Base-by-base conservation (phyloP, 2,888 invertebrate genomes). In the Abscondita cerata region DNA sequence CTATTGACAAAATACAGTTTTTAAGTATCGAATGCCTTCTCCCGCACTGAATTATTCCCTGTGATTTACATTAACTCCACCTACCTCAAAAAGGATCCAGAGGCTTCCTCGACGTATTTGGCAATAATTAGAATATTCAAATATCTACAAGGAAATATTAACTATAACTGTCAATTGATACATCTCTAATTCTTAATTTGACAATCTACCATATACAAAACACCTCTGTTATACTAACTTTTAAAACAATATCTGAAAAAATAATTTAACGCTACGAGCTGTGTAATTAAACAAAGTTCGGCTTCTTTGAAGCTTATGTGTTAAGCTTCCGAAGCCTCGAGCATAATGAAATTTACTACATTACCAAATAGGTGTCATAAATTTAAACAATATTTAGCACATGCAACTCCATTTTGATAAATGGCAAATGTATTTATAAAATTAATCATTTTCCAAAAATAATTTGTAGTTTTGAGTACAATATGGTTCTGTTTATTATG, bases 331-430 rank as follows among this genome's bases (percentile, higher is more conserved):
- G 38, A 51, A 52, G 65, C 66, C 66, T 54, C 58, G 58, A 66
- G 66, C 18, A 19, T 3, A 9, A 1, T 18, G 8, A 18, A 44
- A 44, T 18, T 44, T 11, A 19, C 18, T 66, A 56, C 65, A 55
- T 61, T 62, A 61, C 64, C 33, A 65, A 68, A 66, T 68, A 67
- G 52, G 64, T 59, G 36, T 12, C 8, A 44, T 44, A 11, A 44
- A 44, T 44, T 44, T 19, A n/a, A 19, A 3, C 9, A n/a, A 44
- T 18, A 16, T 18, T 16, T 44, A 1, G 18, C 18, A 44, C 18
- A n/a, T 44, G 16, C n/a, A 44, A 18, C 1, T 16, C 8, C 9
- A 44, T 44, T 18, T 11, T 44, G 18, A 41, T 41, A 8, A 41
- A 41, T 41, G 13, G n/a, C 18, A 6, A 44, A 18, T 18, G 19